Evolutionary conservation across 2,797 vertebrate species (phyloP).

Genomic region (Sarcophilus harrisii): DNA sequence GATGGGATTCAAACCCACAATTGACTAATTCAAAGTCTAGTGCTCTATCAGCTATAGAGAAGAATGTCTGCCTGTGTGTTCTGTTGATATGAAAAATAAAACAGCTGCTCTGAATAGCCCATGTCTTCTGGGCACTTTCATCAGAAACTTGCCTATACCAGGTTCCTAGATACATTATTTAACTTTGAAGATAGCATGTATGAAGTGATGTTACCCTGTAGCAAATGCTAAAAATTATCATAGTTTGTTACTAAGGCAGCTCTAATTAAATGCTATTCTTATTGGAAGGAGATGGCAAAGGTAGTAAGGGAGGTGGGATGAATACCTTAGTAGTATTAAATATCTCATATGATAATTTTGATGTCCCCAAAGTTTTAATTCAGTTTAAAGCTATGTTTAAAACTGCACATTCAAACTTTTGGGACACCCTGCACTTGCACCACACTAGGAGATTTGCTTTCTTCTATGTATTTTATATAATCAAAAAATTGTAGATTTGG

Average conservation of each 20-base stretch:
- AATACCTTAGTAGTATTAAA: neutral
- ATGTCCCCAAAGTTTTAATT: neutral
- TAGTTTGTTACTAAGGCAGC: neutral
- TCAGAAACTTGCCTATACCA: neutral
- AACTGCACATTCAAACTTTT: neutral
- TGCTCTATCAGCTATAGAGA: neutral
- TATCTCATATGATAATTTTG: neutral
- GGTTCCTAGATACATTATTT: neutral
- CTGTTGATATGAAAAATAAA: neutral
- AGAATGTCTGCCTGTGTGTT: neutral
- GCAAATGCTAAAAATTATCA: neutral
- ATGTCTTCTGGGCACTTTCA: neutral
- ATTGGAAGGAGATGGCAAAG: neutral
- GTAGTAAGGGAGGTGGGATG: neutral
- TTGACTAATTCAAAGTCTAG: neutral
- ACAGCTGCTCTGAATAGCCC: neutral
- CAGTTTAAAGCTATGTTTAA: neutral
- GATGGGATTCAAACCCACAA: neutral
- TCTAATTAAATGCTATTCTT: neutral
- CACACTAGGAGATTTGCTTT: neutral
- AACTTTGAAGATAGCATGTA: neutral
- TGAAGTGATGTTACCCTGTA: neutral
- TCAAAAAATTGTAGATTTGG: neutral
- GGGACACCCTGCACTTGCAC: neutral
- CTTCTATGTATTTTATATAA: neutral